Conservation (phyloP, 1,140 invertebrate genomes). For the Procambarus clarkii region DNA sequence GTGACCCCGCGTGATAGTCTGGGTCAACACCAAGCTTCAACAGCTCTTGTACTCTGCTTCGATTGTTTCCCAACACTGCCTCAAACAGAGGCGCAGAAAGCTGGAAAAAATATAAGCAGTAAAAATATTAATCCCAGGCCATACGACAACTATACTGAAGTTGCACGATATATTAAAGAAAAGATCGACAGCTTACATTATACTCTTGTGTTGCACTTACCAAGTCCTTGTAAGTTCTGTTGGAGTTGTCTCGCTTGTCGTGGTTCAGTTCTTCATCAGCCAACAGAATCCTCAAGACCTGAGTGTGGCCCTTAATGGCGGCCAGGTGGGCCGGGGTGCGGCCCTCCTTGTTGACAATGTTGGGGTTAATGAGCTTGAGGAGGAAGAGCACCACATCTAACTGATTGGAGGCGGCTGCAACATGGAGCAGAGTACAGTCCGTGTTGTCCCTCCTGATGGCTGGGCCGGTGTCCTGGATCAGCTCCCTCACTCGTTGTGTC, state of each 20-base stretch:
- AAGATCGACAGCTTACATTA: neutral
- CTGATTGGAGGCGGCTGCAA: conserved; percentile 10
- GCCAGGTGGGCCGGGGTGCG: conserved; percentile 54
- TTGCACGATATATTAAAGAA: too few relatives aligned
- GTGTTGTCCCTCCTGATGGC: conserved; percentile 14
- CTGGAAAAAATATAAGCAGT: conserved; percentile 21
- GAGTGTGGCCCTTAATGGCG: conserved; percentile 50
- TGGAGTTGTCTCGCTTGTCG: conserved; percentile 1
- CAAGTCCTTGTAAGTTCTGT: conserved; percentile 38
- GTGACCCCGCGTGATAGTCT: neutral
- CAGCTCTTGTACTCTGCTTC: neutral
- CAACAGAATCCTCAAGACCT: conserved; percentile 39
- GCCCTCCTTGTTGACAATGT: conserved; percentile 45
- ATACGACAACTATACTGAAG: too few relatives aligned
- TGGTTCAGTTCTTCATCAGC: conserved; percentile 37
- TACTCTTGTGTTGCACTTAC: neutral
- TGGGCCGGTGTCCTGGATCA: conserved; percentile 41
- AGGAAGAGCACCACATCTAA: conserved; percentile 40
- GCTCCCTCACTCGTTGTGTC: neutral
- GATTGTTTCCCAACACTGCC: conserved; percentile 2
- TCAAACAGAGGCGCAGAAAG: conserved; percentile 24
- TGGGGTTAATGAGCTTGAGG: conserved; percentile 43
- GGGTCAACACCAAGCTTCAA: conserved; percentile 46
- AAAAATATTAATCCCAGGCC: too few relatives aligned
- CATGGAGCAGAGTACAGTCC: conserved; percentile 34